A percentile compares a stretch with the other conserved stretches of the same genome.
These are phyloP conservation scores for Notamacropus eugenii DNA, from an alignment of 2,797 vertebrate genomes.

Conservation along the genomic window DNA sequence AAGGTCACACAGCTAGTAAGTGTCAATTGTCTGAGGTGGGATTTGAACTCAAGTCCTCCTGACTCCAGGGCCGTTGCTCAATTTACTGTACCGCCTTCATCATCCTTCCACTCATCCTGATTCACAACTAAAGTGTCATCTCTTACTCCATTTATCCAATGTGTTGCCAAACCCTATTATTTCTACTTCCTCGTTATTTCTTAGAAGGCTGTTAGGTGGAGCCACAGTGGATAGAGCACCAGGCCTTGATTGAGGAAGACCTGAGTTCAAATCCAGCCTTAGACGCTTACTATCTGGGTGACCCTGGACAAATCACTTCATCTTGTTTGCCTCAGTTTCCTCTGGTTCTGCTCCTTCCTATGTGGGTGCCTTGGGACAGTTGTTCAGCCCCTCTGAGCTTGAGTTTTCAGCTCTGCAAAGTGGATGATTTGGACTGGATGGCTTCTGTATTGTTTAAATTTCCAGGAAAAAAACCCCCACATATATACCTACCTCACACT, in stretches of 20 bases:
- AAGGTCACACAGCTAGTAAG: too few relatives aligned
- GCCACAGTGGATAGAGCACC: not conserved
- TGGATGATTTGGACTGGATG: not conserved
- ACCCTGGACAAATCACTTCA: not conserved
- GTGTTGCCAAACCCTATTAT: not conserved
- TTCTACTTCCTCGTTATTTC: too few relatives aligned
- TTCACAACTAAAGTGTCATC: not conserved
- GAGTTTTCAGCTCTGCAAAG: not conserved
- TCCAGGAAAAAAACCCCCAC: too few relatives aligned
- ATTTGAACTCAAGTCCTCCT: too few relatives aligned
- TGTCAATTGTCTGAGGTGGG: too few relatives aligned
- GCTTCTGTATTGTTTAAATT: not conserved
- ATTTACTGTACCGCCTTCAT: too few relatives aligned
- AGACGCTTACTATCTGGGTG: not conserved
- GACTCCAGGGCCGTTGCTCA: too few relatives aligned
- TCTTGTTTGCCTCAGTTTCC: not conserved
- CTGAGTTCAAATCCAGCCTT: not conserved
- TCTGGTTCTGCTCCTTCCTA: not conserved
- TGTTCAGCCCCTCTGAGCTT: not conserved
- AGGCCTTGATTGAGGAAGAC: not conserved
- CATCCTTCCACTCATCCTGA: too few relatives aligned
- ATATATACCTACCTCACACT: too few relatives aligned
- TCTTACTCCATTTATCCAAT: not conserved
- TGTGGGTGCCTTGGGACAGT: not conserved
- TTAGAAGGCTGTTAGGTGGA: not conserved